Evolutionary conservation across 1,140 invertebrate genomes (phyloP), one percentile per base, ranked within the genome.

Genomic region (Hycleus cichorii): DNA sequence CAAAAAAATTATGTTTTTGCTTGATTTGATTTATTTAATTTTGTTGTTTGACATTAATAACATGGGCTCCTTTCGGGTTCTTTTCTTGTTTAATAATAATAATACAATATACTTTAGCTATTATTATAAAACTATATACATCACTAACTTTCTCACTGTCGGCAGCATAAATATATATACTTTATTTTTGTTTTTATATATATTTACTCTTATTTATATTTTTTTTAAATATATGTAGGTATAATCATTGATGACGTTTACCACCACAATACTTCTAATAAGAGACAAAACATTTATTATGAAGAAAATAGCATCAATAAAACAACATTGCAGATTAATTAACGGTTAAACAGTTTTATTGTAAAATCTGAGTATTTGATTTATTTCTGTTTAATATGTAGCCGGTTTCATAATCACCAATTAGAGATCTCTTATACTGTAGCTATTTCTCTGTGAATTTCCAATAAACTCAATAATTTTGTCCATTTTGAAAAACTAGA

Each of bases 111-210:
- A 59, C 49, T 49, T 52, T 58, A 47, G 52, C 51, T 63, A 66
- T 55, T 61, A 62, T 66, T 67, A 69, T 69, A 69, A 69, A 69
- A 69, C 63, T 68, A 67, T 67, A 60, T 67, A 69, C 67, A 69
- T 67, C 61, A 64, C 67, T 69, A 69, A 64, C 60, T 42, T 47
- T 58, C 57, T 58, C 52, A 50, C 56, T 55, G 57, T 43, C 48
- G 50, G 47, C 57, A 53, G 43, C 43, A 57, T 57, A 57, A 32
- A 32, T 32, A 32, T 18, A 18, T 32, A 32, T 32, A 32, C 32
- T 32, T 32, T 32, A 49, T 49, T 11, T 49, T 4, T 11, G 7
- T 26, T 44, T 55, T 49, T 50, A 58, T 47, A 24, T 5, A 32
- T 32, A 32, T 32, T 32, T 32, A 32, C 32, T 32, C 7, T 32